phyloP scores from a whole-genome alignment of 2,797 vertebrate species.

The Sebastes cheni region DNA sequence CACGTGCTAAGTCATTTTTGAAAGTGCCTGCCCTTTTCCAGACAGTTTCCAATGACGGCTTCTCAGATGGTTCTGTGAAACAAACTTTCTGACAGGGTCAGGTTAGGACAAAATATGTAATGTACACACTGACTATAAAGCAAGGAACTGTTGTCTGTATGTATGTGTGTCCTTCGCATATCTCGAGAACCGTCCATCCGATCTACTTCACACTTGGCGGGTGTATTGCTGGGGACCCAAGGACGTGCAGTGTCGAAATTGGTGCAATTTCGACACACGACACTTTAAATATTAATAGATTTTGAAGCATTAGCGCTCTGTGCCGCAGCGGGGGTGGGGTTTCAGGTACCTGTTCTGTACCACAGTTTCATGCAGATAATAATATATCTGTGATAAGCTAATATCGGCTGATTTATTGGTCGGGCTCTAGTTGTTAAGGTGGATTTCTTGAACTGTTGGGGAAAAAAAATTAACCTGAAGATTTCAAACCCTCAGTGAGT shows the following conservation, averaged over 20 bases:
- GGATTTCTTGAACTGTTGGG: background rate
- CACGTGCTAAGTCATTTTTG: no score
- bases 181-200: background rate
- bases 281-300: accelerated
- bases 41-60: no score
- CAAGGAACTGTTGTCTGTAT: background rate
- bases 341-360: no score
- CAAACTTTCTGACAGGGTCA: no score
- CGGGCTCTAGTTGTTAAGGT: background rate
- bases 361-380: background rate
- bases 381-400: background rate
- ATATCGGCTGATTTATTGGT: background rate
- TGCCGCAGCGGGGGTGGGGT: no score
- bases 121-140: background rate
- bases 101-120: background rate
- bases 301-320: no score
- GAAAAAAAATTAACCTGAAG: background rate
- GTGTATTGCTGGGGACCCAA: background rate
- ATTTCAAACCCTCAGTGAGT: background rate
- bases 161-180: background rate
- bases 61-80: no score
- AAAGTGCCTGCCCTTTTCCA: no score
- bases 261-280: background rate
- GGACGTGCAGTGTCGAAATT: accelerated
- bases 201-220: background rate